Evolutionary conservation across 2,888 invertebrate genomes (phyloP).

Genomic region (Drosophila aldrichi): DNA sequence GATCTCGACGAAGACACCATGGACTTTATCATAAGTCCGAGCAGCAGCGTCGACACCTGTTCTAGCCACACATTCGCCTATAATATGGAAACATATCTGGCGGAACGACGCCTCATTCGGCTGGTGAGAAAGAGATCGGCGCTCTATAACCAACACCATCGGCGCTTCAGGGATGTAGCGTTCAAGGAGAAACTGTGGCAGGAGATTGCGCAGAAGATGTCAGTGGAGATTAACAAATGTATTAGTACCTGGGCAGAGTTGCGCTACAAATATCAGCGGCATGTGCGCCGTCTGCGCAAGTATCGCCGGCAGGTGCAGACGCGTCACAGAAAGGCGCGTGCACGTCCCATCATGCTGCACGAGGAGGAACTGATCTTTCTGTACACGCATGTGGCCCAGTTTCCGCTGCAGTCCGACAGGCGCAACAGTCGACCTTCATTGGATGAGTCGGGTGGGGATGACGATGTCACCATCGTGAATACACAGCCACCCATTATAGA

Average conservation of each 20-base stretch:
- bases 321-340: not conserved
- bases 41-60: not conserved
- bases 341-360: slow-evolving; percentile 69
- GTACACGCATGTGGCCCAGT: slow-evolving; percentile 66
- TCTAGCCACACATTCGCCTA: not conserved
- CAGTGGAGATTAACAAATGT: slow-evolving; percentile 53
- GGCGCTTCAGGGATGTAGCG: slow-evolving; percentile 58
- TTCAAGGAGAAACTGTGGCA: slow-evolving; percentile 71
- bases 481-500: slow-evolving; percentile 59
- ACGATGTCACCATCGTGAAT: slow-evolving; percentile 40
- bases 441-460: not conserved
- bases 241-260: slow-evolving; percentile 73
- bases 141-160: slow-evolving; percentile 67
- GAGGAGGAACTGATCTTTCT: slow-evolving; percentile 80
- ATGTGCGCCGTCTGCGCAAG: slow-evolving; percentile 64
- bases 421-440: not conserved
- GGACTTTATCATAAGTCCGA: not conserved
- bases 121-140: slow-evolving; percentile 61
- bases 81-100: slow-evolving; percentile 16
- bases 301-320: slow-evolving; percentile 42
- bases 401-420: slow-evolving; percentile 12
- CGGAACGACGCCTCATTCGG: slow-evolving; percentile 63
- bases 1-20: not conserved
- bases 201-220: slow-evolving; percentile 59
- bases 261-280: slow-evolving; percentile 72